phyloP scores from a whole-genome alignment of 2,113 vertebrate species.

The Salvelinus fontinalis region DNA sequence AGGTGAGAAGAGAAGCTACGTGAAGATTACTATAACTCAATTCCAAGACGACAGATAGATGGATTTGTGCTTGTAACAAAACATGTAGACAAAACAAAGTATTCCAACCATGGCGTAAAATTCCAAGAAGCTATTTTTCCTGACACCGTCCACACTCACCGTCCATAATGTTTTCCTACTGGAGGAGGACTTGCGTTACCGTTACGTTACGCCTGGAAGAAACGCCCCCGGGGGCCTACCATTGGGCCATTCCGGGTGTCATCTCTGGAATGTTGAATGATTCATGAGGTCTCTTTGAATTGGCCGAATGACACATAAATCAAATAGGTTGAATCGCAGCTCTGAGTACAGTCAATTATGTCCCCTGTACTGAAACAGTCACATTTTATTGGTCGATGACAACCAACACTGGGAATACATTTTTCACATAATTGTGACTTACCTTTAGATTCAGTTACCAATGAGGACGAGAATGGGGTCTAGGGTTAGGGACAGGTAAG shows the following conservation, averaged over 20 bases:
- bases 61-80: not conserved
- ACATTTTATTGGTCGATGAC: no score
- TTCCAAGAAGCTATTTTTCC: slow-evolving; percentile 32
- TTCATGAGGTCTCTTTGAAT: slow-evolving; percentile 40
- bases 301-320: slow-evolving; percentile 30
- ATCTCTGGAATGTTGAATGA: slow-evolving; percentile 43
- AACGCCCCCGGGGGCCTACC: slow-evolving; percentile 46
- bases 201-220: slow-evolving; percentile 26
- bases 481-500: no score
- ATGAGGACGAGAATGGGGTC: no score
- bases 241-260: slow-evolving; percentile 52
- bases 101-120: slow-evolving; percentile 15
- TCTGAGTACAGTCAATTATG: not conserved
- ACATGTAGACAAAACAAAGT: not conserved
- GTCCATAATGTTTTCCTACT: slow-evolving; percentile 58
- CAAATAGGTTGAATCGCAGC: slow-evolving; percentile 16
- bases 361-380: no score
- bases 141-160: slow-evolving; percentile 50
- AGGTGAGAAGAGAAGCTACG: slow-evolving; percentile 17
- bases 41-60: not conserved
- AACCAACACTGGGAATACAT: no score
- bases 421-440: no score
- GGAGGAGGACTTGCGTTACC: slow-evolving; percentile 29
- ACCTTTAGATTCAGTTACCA: no score
- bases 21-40: not conserved